Base-by-base conservation (phyloP, 2,888 invertebrate genomes). In the Catocala fraxini region DNA sequence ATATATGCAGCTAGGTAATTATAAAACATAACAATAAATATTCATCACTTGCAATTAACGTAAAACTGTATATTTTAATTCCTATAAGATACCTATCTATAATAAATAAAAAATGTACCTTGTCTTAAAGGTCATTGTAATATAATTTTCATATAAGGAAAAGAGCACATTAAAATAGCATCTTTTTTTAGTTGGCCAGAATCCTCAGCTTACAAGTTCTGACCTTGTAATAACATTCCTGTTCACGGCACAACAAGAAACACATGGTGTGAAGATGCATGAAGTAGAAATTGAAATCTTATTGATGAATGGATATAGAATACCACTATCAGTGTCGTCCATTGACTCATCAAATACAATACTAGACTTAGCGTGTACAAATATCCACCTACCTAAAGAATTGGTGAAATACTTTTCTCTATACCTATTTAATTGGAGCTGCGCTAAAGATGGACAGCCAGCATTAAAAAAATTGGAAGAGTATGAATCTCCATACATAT, bases 401-500 rank as follows among this genome's bases (percentile, higher is more conserved):
- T 96, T 97, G 89, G 95, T 96, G 59, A 97, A 97, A 83, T 99
- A 98, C 90, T 99, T 99, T 94, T 97, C 98, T 52, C 94, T 99
- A 59, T 99, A 97, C 92, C 95, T 99, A 68, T 96, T 98, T 79
- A 96, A 96, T 75, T 97, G 97, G 90, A 96, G 96, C 65, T 96
- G 96, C 85, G 96, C 96, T 45, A 96, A 96, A 79, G 95, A 96
- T 81, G 96, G 96, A 48, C 94, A 96, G 82, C 94, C 95, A 93
- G 96, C 98, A 80, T 93, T 99, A 68, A 96, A 99, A 75, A 98
- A 98, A 88, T 94, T 99, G 71, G 98, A 99, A 93, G 98, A 99
- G 89, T 99, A 99, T 95, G 99, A 99, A 95, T 98, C 99, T 73
- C 99, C 99, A 0, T 98, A 97, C 92, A 97, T 99, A 91, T 98